phyloP scores from a whole-genome alignment of 1,140 invertebrate genomes.

The Ephestia elutella region DNA sequence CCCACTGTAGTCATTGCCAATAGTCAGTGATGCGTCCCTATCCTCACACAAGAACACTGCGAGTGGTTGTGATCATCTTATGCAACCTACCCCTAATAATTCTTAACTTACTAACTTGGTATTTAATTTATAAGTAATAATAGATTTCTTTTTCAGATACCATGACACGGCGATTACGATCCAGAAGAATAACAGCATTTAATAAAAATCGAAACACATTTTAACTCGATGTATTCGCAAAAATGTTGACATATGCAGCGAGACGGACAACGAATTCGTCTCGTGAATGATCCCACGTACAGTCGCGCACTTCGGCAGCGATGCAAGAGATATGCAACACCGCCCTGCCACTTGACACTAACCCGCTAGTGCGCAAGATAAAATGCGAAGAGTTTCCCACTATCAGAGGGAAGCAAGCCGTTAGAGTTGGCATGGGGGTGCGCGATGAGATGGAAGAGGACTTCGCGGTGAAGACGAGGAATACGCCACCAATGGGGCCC shows the following conservation, averaged over 20 bases:
- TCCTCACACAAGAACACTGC: too few species aligned
- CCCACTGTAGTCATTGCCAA: too few species aligned
- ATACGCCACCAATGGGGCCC: conserved; percentile 61
- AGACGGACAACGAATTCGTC: conserved; percentile 43
- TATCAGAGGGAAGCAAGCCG: conserved; percentile 58
- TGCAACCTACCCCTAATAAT: too few species aligned
- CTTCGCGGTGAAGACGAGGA: conserved; percentile 69
- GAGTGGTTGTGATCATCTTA: too few species aligned
- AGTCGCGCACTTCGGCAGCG: conserved; percentile 51
- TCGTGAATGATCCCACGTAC: conserved; percentile 51
- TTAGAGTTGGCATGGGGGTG: conserved; percentile 66
- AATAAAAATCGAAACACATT: not conserved
- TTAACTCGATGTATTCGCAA: conserved; percentile 12
- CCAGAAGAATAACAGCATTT: conserved; percentile 1
- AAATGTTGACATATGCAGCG: conserved; percentile 54
- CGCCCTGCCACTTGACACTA: conserved; percentile 69
- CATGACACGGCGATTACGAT: conserved; percentile 33
- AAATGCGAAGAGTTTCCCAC: conserved; percentile 73
- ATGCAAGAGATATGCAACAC: conserved; percentile 75
- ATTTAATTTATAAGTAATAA: too few species aligned
- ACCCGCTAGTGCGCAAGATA: conserved; percentile 71
- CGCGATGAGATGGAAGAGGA: conserved; percentile 73
- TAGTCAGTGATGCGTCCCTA: too few species aligned
- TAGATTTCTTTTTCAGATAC: conserved; percentile 40
- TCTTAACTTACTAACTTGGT: too few species aligned